These are phyloP conservation scores for Hephaestus fuliginosus DNA, from an alignment of 2,797 vertebrate genomes.

Conservation along the genomic window DNA sequence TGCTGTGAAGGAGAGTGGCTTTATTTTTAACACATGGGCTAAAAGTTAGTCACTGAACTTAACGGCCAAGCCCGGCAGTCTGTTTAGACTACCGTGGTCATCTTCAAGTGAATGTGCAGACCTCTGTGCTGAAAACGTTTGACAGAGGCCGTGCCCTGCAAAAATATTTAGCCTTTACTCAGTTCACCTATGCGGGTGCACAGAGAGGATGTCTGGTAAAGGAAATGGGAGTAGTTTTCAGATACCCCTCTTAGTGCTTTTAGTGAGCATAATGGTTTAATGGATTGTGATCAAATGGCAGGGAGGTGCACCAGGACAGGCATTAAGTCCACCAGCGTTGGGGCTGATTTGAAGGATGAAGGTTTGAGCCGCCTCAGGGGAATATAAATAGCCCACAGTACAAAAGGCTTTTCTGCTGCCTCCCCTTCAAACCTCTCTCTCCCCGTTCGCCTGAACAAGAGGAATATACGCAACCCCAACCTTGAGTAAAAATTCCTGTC, in stretches of 20 bases:
- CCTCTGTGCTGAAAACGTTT: conserved; percentile 20
- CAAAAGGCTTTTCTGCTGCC: conserved; percentile 61
- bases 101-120: conserved; percentile 17
- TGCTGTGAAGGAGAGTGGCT: conserved; percentile 62
- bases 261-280: conserved; percentile 77
- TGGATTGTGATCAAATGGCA: conserved; percentile 79
- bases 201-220: conserved; percentile 26
- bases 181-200: conserved; percentile 18
- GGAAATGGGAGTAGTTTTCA: conserved; percentile 56
- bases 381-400: conserved; percentile 80
- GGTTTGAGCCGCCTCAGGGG: conserved; percentile 60
- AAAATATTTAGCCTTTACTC: conserved; percentile 20
- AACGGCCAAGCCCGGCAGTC: background rate
- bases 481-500: conserved; percentile 67
- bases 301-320: conserved; percentile 61
- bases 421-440: conserved; percentile 43
- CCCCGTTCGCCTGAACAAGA: conserved; percentile 35
- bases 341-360: conserved; percentile 66
- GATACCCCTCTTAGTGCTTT: conserved; percentile 70
- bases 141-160: conserved; percentile 2
- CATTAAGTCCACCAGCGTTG: conserved; percentile 61
- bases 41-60: conserved; percentile 24
- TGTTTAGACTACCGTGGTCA: conserved; percentile 38
- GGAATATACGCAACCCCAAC: conserved; percentile 55
- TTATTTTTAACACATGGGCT: conserved; percentile 79